Percentiles rank a stretch among this genome's conserved stretches.
Evolutionary conservation across 2,113 vertebrate species (phyloP).

Genomic region (Ptychochromis oligacanthus): DNA sequence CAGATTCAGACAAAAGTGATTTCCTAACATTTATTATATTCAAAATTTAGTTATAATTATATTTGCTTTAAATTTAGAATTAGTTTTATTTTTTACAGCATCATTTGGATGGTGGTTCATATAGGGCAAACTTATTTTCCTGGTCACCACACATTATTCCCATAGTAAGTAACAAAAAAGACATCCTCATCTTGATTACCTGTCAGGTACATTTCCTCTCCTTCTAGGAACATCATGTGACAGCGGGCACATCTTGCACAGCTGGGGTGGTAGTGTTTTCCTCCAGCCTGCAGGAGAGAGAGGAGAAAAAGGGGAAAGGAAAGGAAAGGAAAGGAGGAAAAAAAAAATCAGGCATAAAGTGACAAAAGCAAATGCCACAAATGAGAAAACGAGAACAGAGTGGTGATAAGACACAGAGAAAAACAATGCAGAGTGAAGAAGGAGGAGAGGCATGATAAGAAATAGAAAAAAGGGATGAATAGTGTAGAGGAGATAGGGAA

Average conservation of each 20-base stretch:
- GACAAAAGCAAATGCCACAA: constrained; percentile 13
- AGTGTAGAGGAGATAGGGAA: constrained; percentile 8
- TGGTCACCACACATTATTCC: not conserved
- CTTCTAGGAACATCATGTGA: constrained; percentile 94
- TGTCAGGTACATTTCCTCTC: constrained; percentile 97
- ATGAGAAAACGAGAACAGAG: constrained; percentile 3
- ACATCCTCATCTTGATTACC: constrained; percentile 74
- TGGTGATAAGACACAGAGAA: constrained; percentile 18
- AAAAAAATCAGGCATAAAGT: not conserved
- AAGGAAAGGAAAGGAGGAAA: not conserved
- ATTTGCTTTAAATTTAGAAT: not conserved
- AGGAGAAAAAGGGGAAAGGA: not conserved
- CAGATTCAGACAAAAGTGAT: not conserved
- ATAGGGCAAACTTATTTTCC: not conserved
- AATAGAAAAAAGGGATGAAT: not conserved
- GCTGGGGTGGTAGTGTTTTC: constrained; percentile 94
- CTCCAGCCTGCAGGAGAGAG: constrained; percentile 85
- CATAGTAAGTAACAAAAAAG: not conserved
- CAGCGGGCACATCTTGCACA: constrained; percentile 95
- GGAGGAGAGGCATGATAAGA: not conserved
- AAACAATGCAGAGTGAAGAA: constrained; percentile 24
- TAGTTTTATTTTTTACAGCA: not conserved
- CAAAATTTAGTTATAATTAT: not conserved
- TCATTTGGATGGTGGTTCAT: not conserved
- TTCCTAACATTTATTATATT: not conserved